Conservation (phyloP, 2,113 vertebrate species). For the Myrmophylax atrothorax region DNA sequence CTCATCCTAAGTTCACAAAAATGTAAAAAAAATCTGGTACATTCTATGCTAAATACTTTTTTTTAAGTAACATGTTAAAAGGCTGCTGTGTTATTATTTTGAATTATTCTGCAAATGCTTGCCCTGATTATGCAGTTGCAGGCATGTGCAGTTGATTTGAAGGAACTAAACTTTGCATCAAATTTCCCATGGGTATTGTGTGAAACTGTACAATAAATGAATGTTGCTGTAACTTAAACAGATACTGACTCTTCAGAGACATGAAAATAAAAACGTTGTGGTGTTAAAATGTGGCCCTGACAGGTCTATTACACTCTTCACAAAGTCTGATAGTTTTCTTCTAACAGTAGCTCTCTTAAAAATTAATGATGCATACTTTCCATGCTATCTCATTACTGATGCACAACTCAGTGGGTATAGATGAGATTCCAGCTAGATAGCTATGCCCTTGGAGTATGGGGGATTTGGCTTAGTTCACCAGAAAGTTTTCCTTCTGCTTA, state of each 20-base stretch:
- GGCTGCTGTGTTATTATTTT: not conserved
- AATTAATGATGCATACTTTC: not conserved
- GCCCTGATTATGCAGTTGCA: not conserved
- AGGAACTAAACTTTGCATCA: conserved; percentile 15
- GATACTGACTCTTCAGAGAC: not conserved
- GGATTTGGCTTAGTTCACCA: not conserved
- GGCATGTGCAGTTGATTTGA: not conserved
- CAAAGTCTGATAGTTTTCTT: not conserved
- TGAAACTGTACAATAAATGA: conserved; percentile 39
- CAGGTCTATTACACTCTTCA: conserved; percentile 15
- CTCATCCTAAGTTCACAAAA: not conserved
- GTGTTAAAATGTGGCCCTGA: not conserved
- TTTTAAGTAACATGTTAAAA: not conserved
- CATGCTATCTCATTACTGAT: not conserved
- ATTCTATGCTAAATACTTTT: not conserved
- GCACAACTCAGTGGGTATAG: not conserved
- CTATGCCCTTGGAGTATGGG: accelerated
- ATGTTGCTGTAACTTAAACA: conserved; percentile 31
- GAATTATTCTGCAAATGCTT: not conserved
- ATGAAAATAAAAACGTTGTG: conserved; percentile 13
- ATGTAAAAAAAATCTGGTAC: not conserved
- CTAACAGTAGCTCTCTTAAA: conserved; percentile 2
- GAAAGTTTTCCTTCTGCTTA: not conserved
- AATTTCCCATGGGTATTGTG: conserved; percentile 22
- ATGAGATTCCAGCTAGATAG: not conserved